Conservation (phyloP, 1,140 invertebrate species). For the Drosophila nigrodunni region DNA sequence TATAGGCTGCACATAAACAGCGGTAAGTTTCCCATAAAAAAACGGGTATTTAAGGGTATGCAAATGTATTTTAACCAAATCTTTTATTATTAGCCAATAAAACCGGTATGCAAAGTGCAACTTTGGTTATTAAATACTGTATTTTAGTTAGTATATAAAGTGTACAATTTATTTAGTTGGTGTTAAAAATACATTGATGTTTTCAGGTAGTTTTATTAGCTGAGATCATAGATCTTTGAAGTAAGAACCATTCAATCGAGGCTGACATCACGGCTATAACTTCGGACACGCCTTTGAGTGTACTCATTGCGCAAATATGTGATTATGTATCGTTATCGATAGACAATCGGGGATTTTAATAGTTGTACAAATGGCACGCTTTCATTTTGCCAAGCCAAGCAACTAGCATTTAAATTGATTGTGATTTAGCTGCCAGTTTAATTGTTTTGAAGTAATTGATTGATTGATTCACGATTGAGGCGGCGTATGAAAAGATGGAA, state of each 20-base stretch:
- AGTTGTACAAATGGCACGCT: conserved; percentile 58
- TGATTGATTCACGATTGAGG: conserved; percentile 51
- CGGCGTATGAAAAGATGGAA: conserved; percentile 27
- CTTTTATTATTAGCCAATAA: background rate
- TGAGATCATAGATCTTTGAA: conserved; percentile 20
- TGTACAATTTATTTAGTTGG: too few relatives aligned
- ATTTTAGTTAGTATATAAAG: too few relatives aligned
- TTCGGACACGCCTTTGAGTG: conserved; percentile 45
- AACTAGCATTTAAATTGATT: conserved; percentile 53
- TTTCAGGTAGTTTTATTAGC: background rate
- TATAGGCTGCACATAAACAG: conserved; percentile 48
- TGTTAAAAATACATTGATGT: too few relatives aligned
- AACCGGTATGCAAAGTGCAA: background rate
- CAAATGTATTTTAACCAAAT: background rate
- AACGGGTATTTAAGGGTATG: conserved; percentile 4
- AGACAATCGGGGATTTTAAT: conserved; percentile 39
- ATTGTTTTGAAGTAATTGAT: conserved; percentile 70
- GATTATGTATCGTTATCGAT: conserved; percentile 50
- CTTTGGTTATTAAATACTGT: too few relatives aligned
- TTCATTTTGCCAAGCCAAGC: conserved; percentile 60
- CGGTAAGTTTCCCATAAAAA: conserved; percentile 63
- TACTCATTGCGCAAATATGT: conserved; percentile 67
- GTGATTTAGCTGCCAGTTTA: conserved; percentile 38
- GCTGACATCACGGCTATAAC: conserved; percentile 64
- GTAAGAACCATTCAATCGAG: background rate